Conservation (phyloP, 1,140 invertebrate species). For the Drosophila ficusphila region DNA sequence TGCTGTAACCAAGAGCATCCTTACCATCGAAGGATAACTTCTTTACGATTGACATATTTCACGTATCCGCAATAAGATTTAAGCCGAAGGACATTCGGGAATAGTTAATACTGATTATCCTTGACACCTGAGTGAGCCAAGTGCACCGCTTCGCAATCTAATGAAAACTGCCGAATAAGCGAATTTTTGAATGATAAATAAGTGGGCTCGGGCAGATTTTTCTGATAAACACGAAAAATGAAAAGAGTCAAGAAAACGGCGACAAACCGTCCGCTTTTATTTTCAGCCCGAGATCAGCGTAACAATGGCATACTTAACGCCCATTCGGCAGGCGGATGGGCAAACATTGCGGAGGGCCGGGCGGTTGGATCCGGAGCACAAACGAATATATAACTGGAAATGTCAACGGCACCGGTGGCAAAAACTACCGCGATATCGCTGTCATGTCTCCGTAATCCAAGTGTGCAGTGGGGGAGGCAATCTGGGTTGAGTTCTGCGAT, state of each 20-base stretch:
- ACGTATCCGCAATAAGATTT: constrained; percentile 8
- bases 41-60: constrained; percentile 52
- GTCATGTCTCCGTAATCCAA: neutral
- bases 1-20: constrained; percentile 22
- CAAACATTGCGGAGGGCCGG: constrained; percentile 22
- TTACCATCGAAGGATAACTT: constrained; percentile 76
- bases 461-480: neutral
- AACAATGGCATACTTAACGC: constrained; percentile 80
- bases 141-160: constrained; percentile 70
- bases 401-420: constrained; percentile 45
- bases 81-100: constrained; percentile 10
- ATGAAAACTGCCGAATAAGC: constrained; percentile 73
- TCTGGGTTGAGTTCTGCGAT: constrained; percentile 5
- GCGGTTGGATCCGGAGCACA: constrained; percentile 9
- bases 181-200: constrained; percentile 74
- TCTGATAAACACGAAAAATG: constrained; percentile 77
- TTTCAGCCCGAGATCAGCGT: constrained; percentile 54
- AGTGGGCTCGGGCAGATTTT: constrained; percentile 52
- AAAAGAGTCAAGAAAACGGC: constrained; percentile 75
- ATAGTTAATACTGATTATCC: neutral
- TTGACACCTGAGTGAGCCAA: constrained; percentile 29
- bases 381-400: constrained; percentile 46
- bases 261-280: constrained; percentile 57
- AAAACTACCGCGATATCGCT: constrained; percentile 34
- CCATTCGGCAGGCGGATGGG: constrained; percentile 55